Percentiles rank a stretch among this genome's conserved stretches.
Evolutionary conservation across 1,140 invertebrate species (phyloP).

Genomic region (Penaeus indicus): DNA sequence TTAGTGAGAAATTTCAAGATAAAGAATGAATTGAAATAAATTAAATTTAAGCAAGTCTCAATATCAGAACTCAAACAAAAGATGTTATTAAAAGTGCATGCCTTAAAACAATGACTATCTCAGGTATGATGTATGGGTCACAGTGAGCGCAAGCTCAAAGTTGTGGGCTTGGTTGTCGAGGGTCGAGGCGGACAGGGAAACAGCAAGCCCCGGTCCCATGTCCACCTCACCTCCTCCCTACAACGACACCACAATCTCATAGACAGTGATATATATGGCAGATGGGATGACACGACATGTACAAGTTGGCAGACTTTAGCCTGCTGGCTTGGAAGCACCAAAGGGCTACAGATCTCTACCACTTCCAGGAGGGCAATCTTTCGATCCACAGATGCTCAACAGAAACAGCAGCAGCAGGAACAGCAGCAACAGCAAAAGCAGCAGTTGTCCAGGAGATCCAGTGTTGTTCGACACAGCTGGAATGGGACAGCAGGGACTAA

Average conservation of each 20-base stretch:
- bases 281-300: constrained; percentile 66
- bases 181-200: constrained; percentile 47
- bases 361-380: constrained; percentile 49
- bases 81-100: neutral
- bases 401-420: constrained; percentile 45
- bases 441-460: constrained; percentile 44
- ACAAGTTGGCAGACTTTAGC: constrained; percentile 62
- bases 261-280: constrained; percentile 66
- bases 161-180: constrained; percentile 55
- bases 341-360: constrained; percentile 63
- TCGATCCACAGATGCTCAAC: constrained; percentile 40
- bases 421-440: constrained; percentile 49
- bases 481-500: constrained; percentile 36
- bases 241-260: constrained; percentile 55
- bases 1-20: too few species aligned
- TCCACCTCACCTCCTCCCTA: constrained; percentile 65
- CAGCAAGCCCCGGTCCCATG: constrained; percentile 55
- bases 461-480: constrained; percentile 57
- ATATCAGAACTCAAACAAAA: neutral
- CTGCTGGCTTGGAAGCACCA: constrained; percentile 64
- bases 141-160: constrained; percentile 65
- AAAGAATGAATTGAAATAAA: too few species aligned
- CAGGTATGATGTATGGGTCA: constrained; percentile 65
- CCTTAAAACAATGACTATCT: constrained; percentile 16
- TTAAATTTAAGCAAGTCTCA: neutral